Evolutionary conservation across 2,113 vertebrate genomes (phyloP).

Genomic region (Bostrychus sinensis): DNA sequence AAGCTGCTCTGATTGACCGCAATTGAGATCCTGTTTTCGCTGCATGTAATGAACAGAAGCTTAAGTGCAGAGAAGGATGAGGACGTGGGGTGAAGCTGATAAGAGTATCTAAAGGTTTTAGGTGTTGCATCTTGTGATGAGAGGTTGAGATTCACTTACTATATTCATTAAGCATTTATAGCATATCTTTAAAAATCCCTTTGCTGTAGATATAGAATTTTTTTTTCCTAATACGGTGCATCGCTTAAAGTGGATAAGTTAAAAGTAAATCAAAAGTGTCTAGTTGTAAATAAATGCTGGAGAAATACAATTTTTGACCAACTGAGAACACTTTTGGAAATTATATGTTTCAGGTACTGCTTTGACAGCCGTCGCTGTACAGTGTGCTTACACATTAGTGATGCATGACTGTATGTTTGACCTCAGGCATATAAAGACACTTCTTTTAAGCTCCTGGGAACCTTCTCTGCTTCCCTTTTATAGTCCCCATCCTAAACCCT

Average conservation of each 20-base stretch:
- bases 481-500: constrained; percentile 14
- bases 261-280: too few relatives aligned
- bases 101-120: constrained; percentile 33
- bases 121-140: constrained; percentile 25
- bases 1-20: constrained; percentile 67
- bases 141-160: constrained; percentile 38
- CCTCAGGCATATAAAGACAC: constrained; percentile 36
- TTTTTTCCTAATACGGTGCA: too few relatives aligned
- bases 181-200: not conserved
- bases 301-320: not conserved
- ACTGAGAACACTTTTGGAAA: not conserved
- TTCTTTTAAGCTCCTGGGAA: constrained; percentile 11
- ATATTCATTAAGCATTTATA: constrained; percentile 13
- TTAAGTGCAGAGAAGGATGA: constrained; percentile 45
- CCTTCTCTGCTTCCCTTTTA: constrained; percentile 12
- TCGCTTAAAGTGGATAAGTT: too few relatives aligned
- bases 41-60: constrained; percentile 67
- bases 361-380: not conserved
- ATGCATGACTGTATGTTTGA: constrained; percentile 30
- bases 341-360: not conserved
- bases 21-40: constrained; percentile 68
- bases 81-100: constrained; percentile 29
- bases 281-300: too few relatives aligned
- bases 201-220: too few relatives aligned
- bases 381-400: constrained; percentile 22